A percentile compares a stretch with the other conserved stretches of the same genome.
These are phyloP conservation scores for Oscheius sp. DNA, from an alignment of 1,140 invertebrate species.

Conservation along the genomic window DNA sequence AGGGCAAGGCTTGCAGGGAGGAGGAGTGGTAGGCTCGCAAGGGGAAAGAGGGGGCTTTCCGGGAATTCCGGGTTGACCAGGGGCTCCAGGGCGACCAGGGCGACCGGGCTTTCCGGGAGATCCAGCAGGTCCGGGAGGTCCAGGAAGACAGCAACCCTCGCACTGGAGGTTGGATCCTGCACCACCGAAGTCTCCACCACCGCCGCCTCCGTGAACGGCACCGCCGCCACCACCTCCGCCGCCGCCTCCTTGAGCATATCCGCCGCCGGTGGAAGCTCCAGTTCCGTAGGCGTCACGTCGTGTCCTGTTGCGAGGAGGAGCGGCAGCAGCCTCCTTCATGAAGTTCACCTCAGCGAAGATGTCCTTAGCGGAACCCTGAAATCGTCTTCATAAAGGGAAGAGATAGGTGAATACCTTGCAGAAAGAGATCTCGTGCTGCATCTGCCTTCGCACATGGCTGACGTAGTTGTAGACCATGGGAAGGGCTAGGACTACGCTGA, in stretches of 20 bases:
- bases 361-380: conserved; percentile 37
- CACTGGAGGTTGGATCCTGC: conserved; percentile 37
- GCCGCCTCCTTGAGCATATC: not conserved
- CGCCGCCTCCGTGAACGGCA: not conserved
- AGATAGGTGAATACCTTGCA: conserved; percentile 27
- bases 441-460: conserved; percentile 28
- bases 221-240: conserved; percentile 34
- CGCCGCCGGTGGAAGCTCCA: not conserved
- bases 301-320: conserved; percentile 32
- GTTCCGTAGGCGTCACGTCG: conserved; percentile 29
- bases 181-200: not conserved
- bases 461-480: conserved; percentile 41
- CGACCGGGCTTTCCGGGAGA: conserved; percentile 39
- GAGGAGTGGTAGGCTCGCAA: conserved; percentile 45
- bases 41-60: conserved; percentile 40
- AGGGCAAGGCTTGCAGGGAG: conserved; percentile 46
- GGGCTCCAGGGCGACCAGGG: conserved; percentile 40
- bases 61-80: conserved; percentile 40
- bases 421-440: conserved; percentile 37
- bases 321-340: conserved; percentile 28
- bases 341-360: conserved; percentile 38
- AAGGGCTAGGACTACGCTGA: conserved; percentile 31
- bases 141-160: conserved; percentile 43
- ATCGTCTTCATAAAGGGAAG: not conserved
- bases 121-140: conserved; percentile 43